A percentile compares a stretch with the other conserved stretches of the same genome.
Conservation (phyloP, 1,140 invertebrate species). For the Zaprionus lachaisei region DNA sequence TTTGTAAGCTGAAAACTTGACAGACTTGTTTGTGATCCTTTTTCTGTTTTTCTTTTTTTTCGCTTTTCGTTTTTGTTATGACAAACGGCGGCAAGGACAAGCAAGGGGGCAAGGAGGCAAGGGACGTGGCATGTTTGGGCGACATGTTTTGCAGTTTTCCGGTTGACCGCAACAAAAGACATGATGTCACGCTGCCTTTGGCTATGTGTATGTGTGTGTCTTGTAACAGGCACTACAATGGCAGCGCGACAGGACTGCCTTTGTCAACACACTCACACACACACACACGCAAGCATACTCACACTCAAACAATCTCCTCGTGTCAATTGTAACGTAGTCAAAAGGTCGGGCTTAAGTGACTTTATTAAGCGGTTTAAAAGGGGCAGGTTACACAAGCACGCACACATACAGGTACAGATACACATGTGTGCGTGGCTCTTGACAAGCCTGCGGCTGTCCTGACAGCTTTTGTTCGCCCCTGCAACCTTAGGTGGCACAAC, state of each 20-base stretch:
- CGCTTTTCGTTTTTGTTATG: slow-evolving; percentile 59
- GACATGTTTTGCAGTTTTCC: slow-evolving; percentile 84
- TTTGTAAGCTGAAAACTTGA: slow-evolving; percentile 81
- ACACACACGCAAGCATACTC: slow-evolving; percentile 26
- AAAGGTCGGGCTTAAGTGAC: slow-evolving; percentile 81
- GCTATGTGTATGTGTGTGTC: slow-evolving; percentile 26
- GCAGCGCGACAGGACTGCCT: slow-evolving; percentile 70
- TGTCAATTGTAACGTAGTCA: slow-evolving; percentile 83
- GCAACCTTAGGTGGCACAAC: slow-evolving; percentile 18
- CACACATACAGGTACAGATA: slow-evolving; percentile 9
- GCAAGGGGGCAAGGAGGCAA: not conserved
- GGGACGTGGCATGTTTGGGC: slow-evolving; percentile 53
- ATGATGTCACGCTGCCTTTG: slow-evolving; percentile 75
- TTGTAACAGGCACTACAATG: slow-evolving; percentile 72
- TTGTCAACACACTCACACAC: slow-evolving; percentile 66
- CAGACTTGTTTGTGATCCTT: slow-evolving; percentile 80
- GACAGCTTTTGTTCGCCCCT: slow-evolving; percentile 39
- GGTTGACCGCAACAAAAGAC: slow-evolving; percentile 84
- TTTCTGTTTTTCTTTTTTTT: slow-evolving; percentile 39
- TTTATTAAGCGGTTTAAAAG: slow-evolving; percentile 84
- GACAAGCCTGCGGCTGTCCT: slow-evolving; percentile 37
- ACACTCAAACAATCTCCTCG: slow-evolving; percentile 50
- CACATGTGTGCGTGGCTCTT: slow-evolving; percentile 44
- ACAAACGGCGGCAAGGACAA: slow-evolving; percentile 58
- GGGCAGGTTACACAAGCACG: slow-evolving; percentile 52